Base-by-base conservation (phyloP, 2,888 invertebrate species). In the Drosophila fungiperda region DNA sequence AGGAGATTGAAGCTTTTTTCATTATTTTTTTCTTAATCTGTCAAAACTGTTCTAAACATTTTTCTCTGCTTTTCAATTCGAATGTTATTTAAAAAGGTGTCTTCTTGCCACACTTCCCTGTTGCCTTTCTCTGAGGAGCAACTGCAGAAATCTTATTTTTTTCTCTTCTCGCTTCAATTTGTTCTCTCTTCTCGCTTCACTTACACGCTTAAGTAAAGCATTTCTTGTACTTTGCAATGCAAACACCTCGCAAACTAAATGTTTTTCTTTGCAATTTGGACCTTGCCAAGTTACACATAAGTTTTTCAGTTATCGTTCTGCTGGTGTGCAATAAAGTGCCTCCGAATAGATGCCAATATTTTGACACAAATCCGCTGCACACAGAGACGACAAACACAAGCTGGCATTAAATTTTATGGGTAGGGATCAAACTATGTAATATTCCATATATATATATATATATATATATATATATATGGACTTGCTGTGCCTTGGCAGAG, bases 321-420 rank as follows among this genome's bases (percentile, higher is more conserved):
- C 8, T 57, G n/a, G n/a, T 38, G 6, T 55, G 45, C 78, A 63
- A 67, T 69, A 63, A 67, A 54, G 45, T 54, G 38, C 38, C 63
- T 52, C 48, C 52, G 71, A 58, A 58, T 67, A 80, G 71, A 72
- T 86, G 83, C 59, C 84, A 83, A 87, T 81, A 78, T 76, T 69
- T 68, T 69, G 84, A 74, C 75, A 76, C 67, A 87, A 78, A 82
- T 80, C 82, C 77, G 33, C 53, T 33, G 58, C 57, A 52, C 57
- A 52, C 65, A 73, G 62, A 59, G 68, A 66, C 64, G 59, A 73
- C 80, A 73, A 72, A 68, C 72, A 73, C 67, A 83, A 83, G 75
- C 62, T 72, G 67, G 68, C 82, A 83, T 89, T 86, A 79, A 80
- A 80, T 89, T 87, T 81, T 66, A 85, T 81, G 87, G 40, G 52